Evolutionary conservation across 2,113 vertebrate genomes (phyloP), one percentile per base, ranked within the genome.

Genomic region (Mesocricetus auratus): DNA sequence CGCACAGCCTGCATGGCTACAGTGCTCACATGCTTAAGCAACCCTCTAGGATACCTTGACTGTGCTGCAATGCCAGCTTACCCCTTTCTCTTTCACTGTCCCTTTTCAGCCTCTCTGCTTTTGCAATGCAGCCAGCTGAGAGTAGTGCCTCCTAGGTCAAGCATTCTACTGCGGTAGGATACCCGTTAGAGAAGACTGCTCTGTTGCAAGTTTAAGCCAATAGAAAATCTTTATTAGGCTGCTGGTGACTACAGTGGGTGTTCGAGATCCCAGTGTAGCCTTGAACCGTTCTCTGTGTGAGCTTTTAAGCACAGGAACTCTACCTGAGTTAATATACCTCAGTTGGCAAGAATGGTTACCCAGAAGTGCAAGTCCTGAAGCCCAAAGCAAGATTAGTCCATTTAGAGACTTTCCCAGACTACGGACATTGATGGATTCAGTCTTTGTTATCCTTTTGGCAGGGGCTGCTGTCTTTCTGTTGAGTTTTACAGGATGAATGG

Each of bases 1-100:
- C 89, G 64, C 21, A 75, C 53, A 7, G 7, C 15, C 12, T 85
- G 39, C 42, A 73, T 24, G 66, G 77, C 64, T 45, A 33, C 26
- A 39, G 62, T 86, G 77, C 94, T 94, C 12, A 66, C 74, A 93
- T 75, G 68, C 19, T 33, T 36, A 91, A 91, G 53, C 26, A 93
- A 75, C 36, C 15, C 42, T 58, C 1, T 68, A 50, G 74, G 45
- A 26, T 9, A 26, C 6, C 69, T 4, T 33, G 8, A 86, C 71
- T 26, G 26, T 7, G 31, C 45, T 9, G 22, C 8, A 73, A 21
- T 17, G 2, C 31, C 26, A 42, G 9, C 17, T 11, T 50, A 17
- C 7, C 5, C 33, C 26, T 64, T 17, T 33, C 31, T 79, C 13
- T 21, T 22, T n/a, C 50, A 36, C n/a, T 79, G 31, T 79, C 53